Base-by-base conservation (phyloP, 2,113 vertebrate species). In the Copsychus sechellarum region DNA sequence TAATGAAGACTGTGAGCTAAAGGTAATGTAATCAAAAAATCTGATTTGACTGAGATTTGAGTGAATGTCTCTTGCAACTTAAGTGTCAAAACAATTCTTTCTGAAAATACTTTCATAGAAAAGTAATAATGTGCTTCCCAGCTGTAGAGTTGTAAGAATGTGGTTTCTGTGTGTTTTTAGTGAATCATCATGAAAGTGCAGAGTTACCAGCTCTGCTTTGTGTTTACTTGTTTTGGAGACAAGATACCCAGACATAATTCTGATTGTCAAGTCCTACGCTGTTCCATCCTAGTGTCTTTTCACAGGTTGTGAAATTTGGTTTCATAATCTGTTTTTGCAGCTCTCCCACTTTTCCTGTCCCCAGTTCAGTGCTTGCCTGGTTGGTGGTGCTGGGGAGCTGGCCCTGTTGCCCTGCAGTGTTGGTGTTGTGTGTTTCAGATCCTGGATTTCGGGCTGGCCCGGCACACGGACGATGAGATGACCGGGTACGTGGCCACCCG, bases 391-490 rank as follows among this genome's bases (percentile, higher is more conserved):
- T 28, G 34, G 42, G 14, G 12, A 1, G 10, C 56, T 51, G 14
- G 72, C 43, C 0, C 5, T 21, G 51, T 12, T 66, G 18, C 21
- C 7, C 40, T 90, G 73, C 81, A 83, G 65, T 20, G 48, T 18
- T 42, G 29, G 12, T 91, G 36, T 94, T 18, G 13, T 74, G 69
- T 96, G 9, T 72, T 77, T 66, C 57, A 99, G 99, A 99, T 99
- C 95, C 97, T 99, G 97, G 99, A 99, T 95, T 99, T 99, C 84
- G 99, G 99, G 36, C 96, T 99, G 98, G 99, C 99, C 4, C 98
- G 99, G 29, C 99, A 99, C 80, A 99, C 99, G 1, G 99, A 99
- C 29, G 99, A 99, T 54, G 99, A 99, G 94, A 99, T 99, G 99
- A 99, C 99, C 0, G 99, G 99, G 12, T 99, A 99, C 1, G 99